Percentiles rank a stretch among this genome's conserved stretches.
Conservation (phyloP, 1,140 invertebrate genomes). For the Spodoptera frugiperda region DNA sequence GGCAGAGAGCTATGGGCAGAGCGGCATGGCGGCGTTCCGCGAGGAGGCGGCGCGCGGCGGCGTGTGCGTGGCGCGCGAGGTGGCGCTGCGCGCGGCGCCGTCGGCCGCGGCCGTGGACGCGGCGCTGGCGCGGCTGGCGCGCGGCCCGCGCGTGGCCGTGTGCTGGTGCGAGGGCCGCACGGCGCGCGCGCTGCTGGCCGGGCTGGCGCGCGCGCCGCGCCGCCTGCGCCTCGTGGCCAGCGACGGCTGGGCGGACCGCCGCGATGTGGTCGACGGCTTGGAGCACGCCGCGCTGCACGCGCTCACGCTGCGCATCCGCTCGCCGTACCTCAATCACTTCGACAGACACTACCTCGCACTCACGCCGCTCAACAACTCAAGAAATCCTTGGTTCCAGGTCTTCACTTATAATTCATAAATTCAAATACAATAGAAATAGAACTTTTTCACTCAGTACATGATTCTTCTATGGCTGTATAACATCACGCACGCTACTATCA, state of each 20-base stretch:
- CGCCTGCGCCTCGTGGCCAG: conserved; percentile 88
- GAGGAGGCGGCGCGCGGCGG: conserved; percentile 89
- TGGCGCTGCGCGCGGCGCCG: conserved; percentile 89
- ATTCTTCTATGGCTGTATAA: too few relatives aligned
- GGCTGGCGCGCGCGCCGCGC: conserved; percentile 88
- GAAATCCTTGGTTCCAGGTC: conserved; percentile 92
- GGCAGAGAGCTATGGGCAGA: conserved; percentile 93
- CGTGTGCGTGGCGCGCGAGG: conserved; percentile 91
- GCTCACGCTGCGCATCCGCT: conserved; percentile 91
- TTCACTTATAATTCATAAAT: neutral
- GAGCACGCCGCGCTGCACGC: conserved; percentile 90
- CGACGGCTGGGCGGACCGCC: conserved; percentile 92
- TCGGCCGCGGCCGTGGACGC: conserved; percentile 87
- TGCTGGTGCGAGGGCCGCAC: conserved; percentile 95
- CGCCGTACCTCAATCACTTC: conserved; percentile 89
- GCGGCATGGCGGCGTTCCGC: conserved; percentile 92
- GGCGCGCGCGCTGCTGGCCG: conserved; percentile 89
- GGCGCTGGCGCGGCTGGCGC: conserved; percentile 87
- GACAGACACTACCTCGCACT: conserved; percentile 90
- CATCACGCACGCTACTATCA: too few relatives aligned
- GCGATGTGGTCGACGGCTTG: conserved; percentile 89
- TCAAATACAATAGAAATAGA: too few relatives aligned
- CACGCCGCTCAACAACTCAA: conserved; percentile 88
- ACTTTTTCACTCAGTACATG: too few relatives aligned
- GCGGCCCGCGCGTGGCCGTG: conserved; percentile 90